phyloP scores from a whole-genome alignment of 2,797 vertebrate genomes.

The Typhlichthys subterraneus region DNA sequence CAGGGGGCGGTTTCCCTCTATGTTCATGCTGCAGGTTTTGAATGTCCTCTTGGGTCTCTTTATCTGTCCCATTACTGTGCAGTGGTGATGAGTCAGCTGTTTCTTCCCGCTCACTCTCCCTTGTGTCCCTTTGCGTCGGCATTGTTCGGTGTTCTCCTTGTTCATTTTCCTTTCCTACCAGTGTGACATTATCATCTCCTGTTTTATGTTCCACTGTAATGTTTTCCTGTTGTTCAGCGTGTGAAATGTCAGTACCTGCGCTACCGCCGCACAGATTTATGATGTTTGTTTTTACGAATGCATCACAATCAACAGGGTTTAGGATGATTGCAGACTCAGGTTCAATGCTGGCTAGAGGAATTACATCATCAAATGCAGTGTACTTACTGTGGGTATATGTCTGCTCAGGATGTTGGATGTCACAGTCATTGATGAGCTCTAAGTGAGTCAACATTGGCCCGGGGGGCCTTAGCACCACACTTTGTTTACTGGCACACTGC shows the following conservation, averaged over 20 bases:
- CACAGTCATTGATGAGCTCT: slow-evolving; percentile 67
- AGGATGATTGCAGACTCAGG: slow-evolving; percentile 25
- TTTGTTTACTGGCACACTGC: slow-evolving; percentile 37
- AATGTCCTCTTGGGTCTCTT: slow-evolving; percentile 42
- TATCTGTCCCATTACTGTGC: slow-evolving; percentile 42
- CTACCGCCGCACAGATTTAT: slow-evolving; percentile 19
- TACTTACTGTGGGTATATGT: slow-evolving; percentile 28
- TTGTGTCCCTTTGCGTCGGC: slow-evolving; percentile 50
- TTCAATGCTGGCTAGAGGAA: slow-evolving; percentile 24
- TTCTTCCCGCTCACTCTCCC: slow-evolving; percentile 34
- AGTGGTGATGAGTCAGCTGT: slow-evolving; percentile 29
- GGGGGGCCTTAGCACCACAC: slow-evolving; percentile 49
- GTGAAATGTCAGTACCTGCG: slow-evolving; percentile 18
- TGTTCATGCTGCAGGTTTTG: slow-evolving; percentile 32
- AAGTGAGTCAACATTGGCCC: slow-evolving; percentile 76
- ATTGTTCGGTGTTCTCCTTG: slow-evolving; percentile 25
- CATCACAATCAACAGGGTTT: slow-evolving; percentile 39
- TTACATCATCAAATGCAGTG: slow-evolving; percentile 27
- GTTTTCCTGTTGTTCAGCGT: slow-evolving; percentile 17
- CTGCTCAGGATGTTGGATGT: slow-evolving; percentile 52
- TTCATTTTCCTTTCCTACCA: slow-evolving; percentile 30
- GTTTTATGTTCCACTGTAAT: slow-evolving; percentile 25
- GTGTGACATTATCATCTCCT: slow-evolving; percentile 17
- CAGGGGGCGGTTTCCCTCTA: slow-evolving; percentile 25
- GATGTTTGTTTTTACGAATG: slow-evolving; percentile 46